Evolutionary conservation across 92 coral and sea anemone species (phyloP), one percentile per base, ranked within the genome.

Genomic region (Parazoanthus darwini): DNA sequence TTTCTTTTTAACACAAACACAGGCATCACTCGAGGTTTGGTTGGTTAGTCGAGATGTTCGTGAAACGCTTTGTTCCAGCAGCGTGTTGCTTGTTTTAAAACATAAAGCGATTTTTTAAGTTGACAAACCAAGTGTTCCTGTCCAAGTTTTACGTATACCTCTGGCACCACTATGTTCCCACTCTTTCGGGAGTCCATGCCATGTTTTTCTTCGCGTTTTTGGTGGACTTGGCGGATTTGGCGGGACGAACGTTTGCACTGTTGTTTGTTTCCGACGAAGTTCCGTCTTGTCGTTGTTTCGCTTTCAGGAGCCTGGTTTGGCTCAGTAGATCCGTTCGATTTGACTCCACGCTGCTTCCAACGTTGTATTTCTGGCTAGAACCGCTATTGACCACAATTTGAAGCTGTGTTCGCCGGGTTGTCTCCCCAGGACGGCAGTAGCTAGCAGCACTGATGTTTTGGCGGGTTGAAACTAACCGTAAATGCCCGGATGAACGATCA

Each of bases 41-140:
- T 36, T 70, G 65, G 20, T 85, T 89, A n/a, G 37, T 78, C 85
- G 6, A 74, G 0, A 48, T 76, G 77, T 70, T 86, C 87, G 43
- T 50, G 33, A 56, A 87, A 82, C 51, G 85, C 85, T 72, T 87
- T 90, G 82, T 90, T 90, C 92, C 88, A 86, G 23, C 90, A 90
- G 14, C 92, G 86, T 56, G 92, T 48, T 26, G 88, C 79, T 74
- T 88, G 86, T 88, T 73, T 91, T 25, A 82, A 80, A 48, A 75
- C 90, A 79, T 89, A 91, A n/a, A 89, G 93, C 16, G 88, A 91
- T 71, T 85, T 79, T 81, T 91, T 86, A 26, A 89, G 85, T 65
- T 81, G 81, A 80, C 91, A 89, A 14, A 88, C 94, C 68, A 88
- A 51, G 37, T 78, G 80, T 82, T 86, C 88, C 23, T 78, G 70